These are phyloP conservation scores for Boulengeromyrus knoepffleri DNA, from an alignment of 2,113 vertebrate genomes.

Conservation along the genomic window DNA sequence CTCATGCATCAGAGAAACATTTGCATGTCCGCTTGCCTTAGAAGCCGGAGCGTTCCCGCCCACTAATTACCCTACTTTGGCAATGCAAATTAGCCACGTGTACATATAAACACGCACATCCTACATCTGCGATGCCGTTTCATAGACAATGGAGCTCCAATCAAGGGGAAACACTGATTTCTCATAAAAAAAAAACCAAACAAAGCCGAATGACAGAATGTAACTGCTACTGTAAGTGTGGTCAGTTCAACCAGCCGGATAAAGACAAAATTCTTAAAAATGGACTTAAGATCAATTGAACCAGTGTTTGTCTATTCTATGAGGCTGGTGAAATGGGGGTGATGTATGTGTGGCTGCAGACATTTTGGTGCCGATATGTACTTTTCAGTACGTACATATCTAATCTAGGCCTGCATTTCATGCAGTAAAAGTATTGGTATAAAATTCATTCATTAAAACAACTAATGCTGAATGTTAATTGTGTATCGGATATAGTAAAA, in stretches of 20 bases:
- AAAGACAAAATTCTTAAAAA: neutral
- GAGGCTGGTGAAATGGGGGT: neutral
- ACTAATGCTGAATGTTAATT: neutral
- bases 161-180: neutral
- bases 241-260: neutral
- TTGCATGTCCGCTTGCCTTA: neutral
- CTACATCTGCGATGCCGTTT: neutral
- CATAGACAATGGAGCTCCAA: neutral
- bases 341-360: neutral
- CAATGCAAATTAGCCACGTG: neutral
- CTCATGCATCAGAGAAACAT: neutral
- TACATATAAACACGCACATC: neutral
- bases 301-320: neutral
- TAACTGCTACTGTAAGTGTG: neutral
- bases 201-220: neutral
- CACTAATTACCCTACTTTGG: neutral
- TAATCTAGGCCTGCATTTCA: neutral
- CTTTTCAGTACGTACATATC: neutral
- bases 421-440: neutral
- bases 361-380: neutral
- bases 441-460: neutral
- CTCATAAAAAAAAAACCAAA: neutral
- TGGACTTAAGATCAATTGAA: neutral
- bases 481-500: neutral
- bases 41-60: neutral